These are phyloP conservation scores for Grammomys dolichurus DNA, from an alignment of 2,113 vertebrate genomes.

Conservation along the genomic window DNA sequence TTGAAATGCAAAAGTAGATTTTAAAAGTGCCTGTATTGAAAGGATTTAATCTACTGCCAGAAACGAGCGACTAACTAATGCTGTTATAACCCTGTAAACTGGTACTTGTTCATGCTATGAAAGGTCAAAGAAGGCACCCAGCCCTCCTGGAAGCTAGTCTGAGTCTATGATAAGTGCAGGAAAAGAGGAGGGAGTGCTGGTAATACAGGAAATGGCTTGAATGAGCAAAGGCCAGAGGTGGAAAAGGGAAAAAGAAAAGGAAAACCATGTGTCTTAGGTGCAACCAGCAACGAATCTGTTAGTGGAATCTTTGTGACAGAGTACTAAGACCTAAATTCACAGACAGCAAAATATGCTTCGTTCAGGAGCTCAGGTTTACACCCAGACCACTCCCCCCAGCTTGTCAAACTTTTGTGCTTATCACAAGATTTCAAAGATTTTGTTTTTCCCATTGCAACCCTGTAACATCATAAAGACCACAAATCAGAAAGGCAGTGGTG, in stretches of 20 bases:
- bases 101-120: background rate
- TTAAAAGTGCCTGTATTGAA: background rate
- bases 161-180: background rate
- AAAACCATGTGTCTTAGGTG: background rate
- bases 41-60: background rate
- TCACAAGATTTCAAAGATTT: background rate
- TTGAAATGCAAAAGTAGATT: slow-evolving; percentile 25
- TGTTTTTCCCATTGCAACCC: slow-evolving; percentile 20
- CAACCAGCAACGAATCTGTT: slow-evolving; percentile 1
- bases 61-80: background rate
- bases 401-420: slow-evolving; percentile 19
- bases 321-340: background rate
- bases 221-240: background rate
- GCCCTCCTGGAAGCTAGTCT: background rate
- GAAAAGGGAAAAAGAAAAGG: background rate
- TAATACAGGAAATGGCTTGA: background rate
- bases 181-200: background rate
- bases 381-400: background rate
- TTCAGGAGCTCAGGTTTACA: background rate
- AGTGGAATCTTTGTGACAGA: background rate
- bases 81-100: background rate
- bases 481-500: background rate
- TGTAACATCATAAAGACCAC: background rate
- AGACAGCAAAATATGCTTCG: background rate
- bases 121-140: slow-evolving; percentile 17